Percentiles rank a stretch among this genome's conserved stretches.
phyloP scores from a whole-genome alignment of 1,140 invertebrate species.

The Drosophila kanapiae region DNA sequence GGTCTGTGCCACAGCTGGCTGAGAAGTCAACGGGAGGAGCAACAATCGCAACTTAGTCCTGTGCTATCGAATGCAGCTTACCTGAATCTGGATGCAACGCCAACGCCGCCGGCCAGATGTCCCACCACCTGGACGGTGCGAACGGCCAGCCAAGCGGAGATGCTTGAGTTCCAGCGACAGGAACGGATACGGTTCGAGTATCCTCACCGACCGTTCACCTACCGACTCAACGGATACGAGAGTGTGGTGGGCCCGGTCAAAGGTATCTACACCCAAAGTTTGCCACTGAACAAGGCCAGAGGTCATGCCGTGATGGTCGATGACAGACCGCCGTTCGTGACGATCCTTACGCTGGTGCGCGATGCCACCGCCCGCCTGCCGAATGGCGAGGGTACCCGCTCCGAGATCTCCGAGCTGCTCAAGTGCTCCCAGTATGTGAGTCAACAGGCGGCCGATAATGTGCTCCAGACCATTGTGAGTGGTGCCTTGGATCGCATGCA shows the following conservation, averaged over 20 bases:
- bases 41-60: slow-evolving; percentile 4
- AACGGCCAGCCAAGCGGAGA: slow-evolving; percentile 91
- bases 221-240: slow-evolving; percentile 93
- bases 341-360: slow-evolving; percentile 94
- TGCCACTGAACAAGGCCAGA: slow-evolving; percentile 87
- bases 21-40: slow-evolving; percentile 86
- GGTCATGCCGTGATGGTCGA: slow-evolving; percentile 94
- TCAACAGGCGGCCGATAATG: slow-evolving; percentile 89
- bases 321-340: slow-evolving; percentile 95
- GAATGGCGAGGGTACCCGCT: slow-evolving; percentile 96
- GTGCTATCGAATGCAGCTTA: slow-evolving; percentile 3
- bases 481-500: slow-evolving; percentile 95
- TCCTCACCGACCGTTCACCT: slow-evolving; percentile 95
- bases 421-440: slow-evolving; percentile 92
- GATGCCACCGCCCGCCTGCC: slow-evolving; percentile 97
- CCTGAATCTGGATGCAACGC: slow-evolving; percentile 31
- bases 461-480: slow-evolving; percentile 94
- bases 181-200: slow-evolving; percentile 91
- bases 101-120: slow-evolving; percentile 88
- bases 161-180: slow-evolving; percentile 90
- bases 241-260: slow-evolving; percentile 96
- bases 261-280: slow-evolving; percentile 90
- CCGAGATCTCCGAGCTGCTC: slow-evolving; percentile 89
- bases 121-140: slow-evolving; percentile 93
- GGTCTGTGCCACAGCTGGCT: slow-evolving; percentile 92